Base-by-base conservation (phyloP, 2,888 invertebrate species). In the Oscheius sp. region DNA sequence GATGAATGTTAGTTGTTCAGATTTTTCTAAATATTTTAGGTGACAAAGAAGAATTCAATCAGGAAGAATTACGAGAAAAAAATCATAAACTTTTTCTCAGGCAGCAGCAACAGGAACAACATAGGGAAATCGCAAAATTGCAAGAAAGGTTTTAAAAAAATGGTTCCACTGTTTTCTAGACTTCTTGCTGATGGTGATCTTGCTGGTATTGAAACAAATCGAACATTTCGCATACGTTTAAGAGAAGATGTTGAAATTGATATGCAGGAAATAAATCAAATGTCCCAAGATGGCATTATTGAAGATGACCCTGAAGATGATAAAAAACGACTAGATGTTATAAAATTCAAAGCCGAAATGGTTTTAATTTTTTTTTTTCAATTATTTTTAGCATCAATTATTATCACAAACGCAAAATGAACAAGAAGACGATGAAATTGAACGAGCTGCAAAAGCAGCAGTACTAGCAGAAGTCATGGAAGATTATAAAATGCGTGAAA, bases 161-260 rank as follows among this genome's bases (percentile, higher is more conserved):
- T 4, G 22, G 5, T 20, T 2, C 26, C 9, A 1, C n/a, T 2
- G 14, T 26, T 8, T 26, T 51, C 26, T 22, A 72, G 69, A 30
- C 36, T 82, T 20, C 59, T 81, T 14, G 74, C 75, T n/a, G 82
- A 81, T 38, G 79, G 78, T 17, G 81, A 80, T 54, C 24, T 82
- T 30, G 69, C 70, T 26, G 78, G 74, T 20, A 65, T 67, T 14
- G 75, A 78, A 38, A 80, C 78, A 57, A 81, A 82, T 64, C 63
- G 82, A 49, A 61, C 70, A 28, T 82, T 82, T 74, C 72, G 82
- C 9, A 73, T 75, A 49, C 72, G 67, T 17, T 26, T 82, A 12
- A 44, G 76, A 22, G 81, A 75, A 44, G 64, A 64, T 22, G 44
- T 8, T 5, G 38, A 38, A 28, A 32, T 44, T 2, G 50, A 64